These are phyloP conservation scores for Percopsis transmontana DNA, from an alignment of 2,113 vertebrate genomes.

Conservation along the genomic window DNA sequence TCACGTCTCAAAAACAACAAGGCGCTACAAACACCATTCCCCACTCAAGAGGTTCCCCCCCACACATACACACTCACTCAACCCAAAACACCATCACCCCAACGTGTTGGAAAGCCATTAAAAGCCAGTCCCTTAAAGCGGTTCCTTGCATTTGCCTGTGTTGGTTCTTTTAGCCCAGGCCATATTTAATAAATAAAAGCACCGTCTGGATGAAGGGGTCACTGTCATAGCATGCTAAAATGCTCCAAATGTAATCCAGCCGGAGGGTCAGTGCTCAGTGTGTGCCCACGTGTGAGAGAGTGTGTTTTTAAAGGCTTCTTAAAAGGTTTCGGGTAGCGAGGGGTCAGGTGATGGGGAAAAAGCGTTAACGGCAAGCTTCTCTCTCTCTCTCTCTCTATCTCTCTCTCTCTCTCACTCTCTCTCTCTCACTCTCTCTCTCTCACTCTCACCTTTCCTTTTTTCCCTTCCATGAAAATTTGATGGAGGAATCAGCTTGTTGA, in stretches of 20 bases:
- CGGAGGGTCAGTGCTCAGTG: slow-evolving; percentile 71
- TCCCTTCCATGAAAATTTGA: slow-evolving; percentile 93
- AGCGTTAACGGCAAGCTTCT: slow-evolving; percentile 67
- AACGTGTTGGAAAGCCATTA: slow-evolving; percentile 64
- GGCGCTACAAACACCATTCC: slow-evolving; percentile 47
- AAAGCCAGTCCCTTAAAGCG: slow-evolving; percentile 51
- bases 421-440: slow-evolving; percentile 66
- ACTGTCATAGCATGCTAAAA: slow-evolving; percentile 73
- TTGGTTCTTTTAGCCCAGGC: slow-evolving; percentile 58
- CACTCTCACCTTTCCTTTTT: slow-evolving; percentile 54
- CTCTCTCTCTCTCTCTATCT: slow-evolving; percentile 63
- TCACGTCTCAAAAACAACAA: slow-evolving; percentile 36
- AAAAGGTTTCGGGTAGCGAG: slow-evolving; percentile 75
- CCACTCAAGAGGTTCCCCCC: slow-evolving; percentile 55
- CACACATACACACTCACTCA: slow-evolving; percentile 6
- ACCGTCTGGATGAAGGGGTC: slow-evolving; percentile 53
- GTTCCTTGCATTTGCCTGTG: slow-evolving; percentile 51
- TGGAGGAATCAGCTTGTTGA: slow-evolving; percentile 96
- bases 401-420: slow-evolving; percentile 64
- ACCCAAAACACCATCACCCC: slow-evolving; percentile 19
- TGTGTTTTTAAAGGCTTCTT: slow-evolving; percentile 74
- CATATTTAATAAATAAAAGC: slow-evolving; percentile 78
- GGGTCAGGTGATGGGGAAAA: slow-evolving; percentile 71
- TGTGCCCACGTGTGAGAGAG: slow-evolving; percentile 47
- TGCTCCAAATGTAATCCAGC: slow-evolving; percentile 77